Evolutionary conservation across 2,888 invertebrate genomes (phyloP).

Genomic region (Callyntrura sp.): DNA sequence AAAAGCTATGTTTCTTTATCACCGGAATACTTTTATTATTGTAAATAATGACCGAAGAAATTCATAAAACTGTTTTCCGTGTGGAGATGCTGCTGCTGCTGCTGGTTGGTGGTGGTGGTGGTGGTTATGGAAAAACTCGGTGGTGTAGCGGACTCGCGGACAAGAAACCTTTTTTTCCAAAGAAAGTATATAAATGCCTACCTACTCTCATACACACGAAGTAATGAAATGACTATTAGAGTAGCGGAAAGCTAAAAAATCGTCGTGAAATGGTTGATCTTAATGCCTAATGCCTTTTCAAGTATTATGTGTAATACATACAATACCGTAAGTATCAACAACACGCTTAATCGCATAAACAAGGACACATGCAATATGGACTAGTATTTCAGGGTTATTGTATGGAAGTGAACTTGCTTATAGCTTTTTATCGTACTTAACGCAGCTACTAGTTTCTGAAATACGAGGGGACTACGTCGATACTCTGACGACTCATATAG

Average conservation of each 20-base stretch:
- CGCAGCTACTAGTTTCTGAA: background rate
- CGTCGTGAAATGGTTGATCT: background rate
- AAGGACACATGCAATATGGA: too few species aligned
- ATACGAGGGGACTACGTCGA: background rate
- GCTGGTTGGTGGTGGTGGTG: background rate
- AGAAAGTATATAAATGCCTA: background rate
- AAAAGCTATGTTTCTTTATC: slow-evolving; percentile 40
- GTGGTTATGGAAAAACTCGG: slow-evolving; percentile 1
- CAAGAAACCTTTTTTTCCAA: background rate
- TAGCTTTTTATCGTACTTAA: background rate
- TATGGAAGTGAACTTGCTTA: background rate
- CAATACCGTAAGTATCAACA: background rate
- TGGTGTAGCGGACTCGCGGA: slow-evolving; percentile 13
- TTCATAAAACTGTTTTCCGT: slow-evolving; percentile 27
- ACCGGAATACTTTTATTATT: slow-evolving; percentile 51
- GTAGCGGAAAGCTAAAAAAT: slow-evolving; percentile 3
- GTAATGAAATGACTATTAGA: slow-evolving; percentile 38
- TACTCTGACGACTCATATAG: background rate
- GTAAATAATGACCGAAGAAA: slow-evolving; percentile 41
- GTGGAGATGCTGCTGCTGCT: background rate
- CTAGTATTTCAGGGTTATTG: background rate
- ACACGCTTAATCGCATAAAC: background rate
- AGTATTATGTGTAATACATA: background rate
- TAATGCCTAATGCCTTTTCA: background rate
- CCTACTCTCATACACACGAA: background rate